Evolutionary conservation across 2,797 vertebrate genomes (phyloP).

Genomic region (Pangasius krempfi): DNA sequence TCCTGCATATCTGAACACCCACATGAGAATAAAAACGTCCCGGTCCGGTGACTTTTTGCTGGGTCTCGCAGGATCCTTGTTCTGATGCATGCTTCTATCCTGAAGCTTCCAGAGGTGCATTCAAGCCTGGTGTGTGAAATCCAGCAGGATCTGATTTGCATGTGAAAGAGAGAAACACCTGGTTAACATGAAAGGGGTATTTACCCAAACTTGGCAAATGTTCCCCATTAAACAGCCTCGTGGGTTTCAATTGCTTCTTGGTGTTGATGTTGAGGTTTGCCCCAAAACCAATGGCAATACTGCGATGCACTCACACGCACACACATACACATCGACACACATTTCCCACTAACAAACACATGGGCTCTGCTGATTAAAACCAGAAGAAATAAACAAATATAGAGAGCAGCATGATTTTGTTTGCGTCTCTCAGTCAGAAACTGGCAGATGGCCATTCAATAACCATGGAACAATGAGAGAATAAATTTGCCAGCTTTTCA

Average conservation of each 20-base stretch:
- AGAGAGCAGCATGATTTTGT: constrained; percentile 34
- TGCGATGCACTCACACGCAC: constrained; percentile 14
- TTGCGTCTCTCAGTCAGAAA: constrained; percentile 35
- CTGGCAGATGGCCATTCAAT: constrained; percentile 48
- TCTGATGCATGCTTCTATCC: background rate
- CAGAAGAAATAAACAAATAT: constrained; percentile 43
- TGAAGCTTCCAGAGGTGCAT: constrained; percentile 27
- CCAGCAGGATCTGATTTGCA: constrained; percentile 50
- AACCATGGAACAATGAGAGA: constrained; percentile 35
- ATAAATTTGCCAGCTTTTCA: constrained; percentile 8
- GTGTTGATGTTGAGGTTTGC: constrained; percentile 51
- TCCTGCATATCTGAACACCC: background rate
- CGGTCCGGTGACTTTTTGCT: background rate
- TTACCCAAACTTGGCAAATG: constrained; percentile 53
- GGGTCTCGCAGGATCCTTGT: background rate
- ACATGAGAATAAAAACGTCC: background rate
- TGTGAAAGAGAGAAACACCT: constrained; percentile 56
- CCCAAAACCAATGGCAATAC: constrained; percentile 44
- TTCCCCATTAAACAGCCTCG: constrained; percentile 40
- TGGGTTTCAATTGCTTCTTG: constrained; percentile 44
- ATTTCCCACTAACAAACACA: constrained; percentile 51
- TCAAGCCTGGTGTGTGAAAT: constrained; percentile 26
- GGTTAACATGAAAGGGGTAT: constrained; percentile 54
- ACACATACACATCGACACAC: constrained; percentile 11
- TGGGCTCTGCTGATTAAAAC: constrained; percentile 56